These are phyloP conservation scores for Sinosuthora webbiana DNA, from an alignment of 2,113 vertebrate genomes.

Conservation along the genomic window DNA sequence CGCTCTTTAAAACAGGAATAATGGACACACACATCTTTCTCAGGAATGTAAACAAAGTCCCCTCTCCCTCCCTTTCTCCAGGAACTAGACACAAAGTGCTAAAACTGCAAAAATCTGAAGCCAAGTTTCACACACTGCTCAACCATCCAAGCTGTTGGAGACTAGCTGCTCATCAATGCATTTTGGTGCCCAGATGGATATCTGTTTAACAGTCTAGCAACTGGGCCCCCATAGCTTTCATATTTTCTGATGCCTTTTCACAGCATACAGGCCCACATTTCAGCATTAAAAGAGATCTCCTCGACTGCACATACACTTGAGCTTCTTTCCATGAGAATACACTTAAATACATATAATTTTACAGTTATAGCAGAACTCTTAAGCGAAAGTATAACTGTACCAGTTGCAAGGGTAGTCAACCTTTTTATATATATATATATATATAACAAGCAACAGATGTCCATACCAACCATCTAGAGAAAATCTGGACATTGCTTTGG, in stretches of 20 bases:
- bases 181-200: not conserved
- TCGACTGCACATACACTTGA: accelerated
- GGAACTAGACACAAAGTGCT: not conserved
- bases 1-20: not conserved
- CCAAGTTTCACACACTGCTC: not conserved
- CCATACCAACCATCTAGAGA: not conserved
- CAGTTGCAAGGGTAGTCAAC: not conserved
- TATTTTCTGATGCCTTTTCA: not conserved
- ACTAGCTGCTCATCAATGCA: not conserved
- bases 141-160: not conserved
- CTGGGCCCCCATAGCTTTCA: not conserved
- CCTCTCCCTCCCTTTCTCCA: not conserved
- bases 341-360: not conserved
- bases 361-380: not conserved
- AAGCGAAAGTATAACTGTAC: not conserved
- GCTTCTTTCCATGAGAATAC: not conserved
- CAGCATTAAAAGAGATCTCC: not conserved
- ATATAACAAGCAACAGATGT: not conserved
- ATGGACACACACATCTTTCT: not conserved
- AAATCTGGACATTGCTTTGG: not conserved
- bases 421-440: not conserved
- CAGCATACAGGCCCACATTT: not conserved
- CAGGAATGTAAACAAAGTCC: not conserved
- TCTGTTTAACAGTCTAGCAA: not conserved
- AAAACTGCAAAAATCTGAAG: not conserved